phyloP scores from a whole-genome alignment of 2,797 vertebrate species.

The Argyrosomus regius region DNA sequence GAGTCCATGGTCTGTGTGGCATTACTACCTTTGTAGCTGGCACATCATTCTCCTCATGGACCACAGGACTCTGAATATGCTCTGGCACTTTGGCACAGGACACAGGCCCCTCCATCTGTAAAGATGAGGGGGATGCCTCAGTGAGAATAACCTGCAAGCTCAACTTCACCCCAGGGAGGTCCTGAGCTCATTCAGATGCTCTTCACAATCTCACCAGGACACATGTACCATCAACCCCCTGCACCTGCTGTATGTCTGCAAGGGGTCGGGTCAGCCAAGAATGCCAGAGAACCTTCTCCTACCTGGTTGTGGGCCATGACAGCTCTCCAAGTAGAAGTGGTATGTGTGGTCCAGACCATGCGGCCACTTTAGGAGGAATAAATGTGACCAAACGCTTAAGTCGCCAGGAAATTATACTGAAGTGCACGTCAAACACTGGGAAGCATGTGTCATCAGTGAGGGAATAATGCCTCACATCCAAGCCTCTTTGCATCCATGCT shows the following conservation, averaged over 20 bases:
- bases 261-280: slow-evolving; percentile 15
- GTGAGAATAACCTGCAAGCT: slow-evolving; percentile 42
- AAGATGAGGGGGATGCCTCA: slow-evolving; percentile 31
- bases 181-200: slow-evolving; percentile 53
- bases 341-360: not conserved
- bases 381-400: not conserved
- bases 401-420: not conserved
- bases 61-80: slow-evolving; percentile 30
- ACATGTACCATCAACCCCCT: slow-evolving; percentile 52
- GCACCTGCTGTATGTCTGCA: slow-evolving; percentile 47
- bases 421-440: not conserved
- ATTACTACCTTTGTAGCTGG: slow-evolving; percentile 14
- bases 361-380: not conserved
- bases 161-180: slow-evolving; percentile 42
- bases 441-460: not conserved
- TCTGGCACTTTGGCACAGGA: slow-evolving; percentile 38
- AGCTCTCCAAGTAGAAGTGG: slow-evolving; percentile 11
- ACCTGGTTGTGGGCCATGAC: not conserved
- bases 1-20: slow-evolving; percentile 17
- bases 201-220: slow-evolving; percentile 56
- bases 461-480: not conserved
- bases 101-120: slow-evolving; percentile 50
- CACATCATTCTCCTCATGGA: slow-evolving; percentile 11
- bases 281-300: slow-evolving; percentile 25
- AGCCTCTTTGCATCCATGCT: not conserved